These are phyloP conservation scores for Tuberolachnus salignus DNA, from an alignment of 2,888 invertebrate genomes.

Conservation along the genomic window DNA sequence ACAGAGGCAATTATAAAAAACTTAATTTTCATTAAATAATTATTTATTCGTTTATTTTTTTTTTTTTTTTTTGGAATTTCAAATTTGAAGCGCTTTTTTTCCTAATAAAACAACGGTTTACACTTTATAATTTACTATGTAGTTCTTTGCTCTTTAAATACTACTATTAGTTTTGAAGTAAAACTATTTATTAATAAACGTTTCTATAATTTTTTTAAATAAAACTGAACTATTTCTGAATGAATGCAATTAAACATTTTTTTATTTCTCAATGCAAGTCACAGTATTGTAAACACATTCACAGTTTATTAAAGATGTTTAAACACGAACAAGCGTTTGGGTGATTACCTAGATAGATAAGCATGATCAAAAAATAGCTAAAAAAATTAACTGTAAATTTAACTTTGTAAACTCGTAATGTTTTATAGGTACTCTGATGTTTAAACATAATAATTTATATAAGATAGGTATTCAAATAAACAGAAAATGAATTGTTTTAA, in stretches of 20 bases:
- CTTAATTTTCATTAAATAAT: too few species aligned
- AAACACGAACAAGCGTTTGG: background rate
- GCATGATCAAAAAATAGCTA: too few species aligned
- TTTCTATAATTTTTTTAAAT: background rate
- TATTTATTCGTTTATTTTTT: too few species aligned
- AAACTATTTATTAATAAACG: background rate
- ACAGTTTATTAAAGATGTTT: background rate
- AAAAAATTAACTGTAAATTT: background rate
- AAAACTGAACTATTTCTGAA: background rate
- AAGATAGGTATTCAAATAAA: too few species aligned
- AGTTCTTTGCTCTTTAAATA: too few species aligned
- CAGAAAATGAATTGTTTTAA: too few species aligned
- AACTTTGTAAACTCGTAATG: background rate
- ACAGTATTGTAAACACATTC: conserved; percentile 28
- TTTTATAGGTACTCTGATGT: background rate
- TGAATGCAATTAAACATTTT: background rate
- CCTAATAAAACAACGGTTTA: too few species aligned
- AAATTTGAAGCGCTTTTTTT: too few species aligned
- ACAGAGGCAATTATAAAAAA: too few species aligned
- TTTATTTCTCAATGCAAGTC: background rate
- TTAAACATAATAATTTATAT: background rate
- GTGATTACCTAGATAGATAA: background rate
- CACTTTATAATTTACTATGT: too few species aligned
- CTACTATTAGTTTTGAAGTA: too few species aligned
- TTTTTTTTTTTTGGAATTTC: too few species aligned